Evolutionary conservation across 2,797 vertebrate genomes (phyloP).

Genomic region (Carduelis carduelis): DNA sequence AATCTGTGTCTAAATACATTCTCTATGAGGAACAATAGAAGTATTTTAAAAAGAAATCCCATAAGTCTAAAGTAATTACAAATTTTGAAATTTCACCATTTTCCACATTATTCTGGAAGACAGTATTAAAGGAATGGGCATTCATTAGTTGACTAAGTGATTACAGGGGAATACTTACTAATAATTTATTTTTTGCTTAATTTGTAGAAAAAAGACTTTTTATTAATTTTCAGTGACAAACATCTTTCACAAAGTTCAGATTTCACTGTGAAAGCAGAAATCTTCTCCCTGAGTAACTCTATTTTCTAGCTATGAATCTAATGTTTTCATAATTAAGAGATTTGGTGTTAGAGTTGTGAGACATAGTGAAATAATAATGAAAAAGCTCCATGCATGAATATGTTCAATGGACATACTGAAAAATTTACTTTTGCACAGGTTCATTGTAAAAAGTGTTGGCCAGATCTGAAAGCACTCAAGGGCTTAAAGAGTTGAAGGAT

Average conservation of each 20-base stretch:
- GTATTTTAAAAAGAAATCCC: not conserved
- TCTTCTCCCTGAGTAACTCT: not conserved
- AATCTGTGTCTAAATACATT: not conserved
- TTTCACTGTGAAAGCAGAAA: not conserved
- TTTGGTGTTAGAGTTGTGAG: not conserved
- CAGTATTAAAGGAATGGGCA: not conserved
- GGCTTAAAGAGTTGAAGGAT: not conserved
- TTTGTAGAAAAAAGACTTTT: not conserved
- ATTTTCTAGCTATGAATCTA: not conserved
- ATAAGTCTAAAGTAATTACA: not conserved
- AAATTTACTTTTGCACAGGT: not conserved
- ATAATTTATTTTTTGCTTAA: not conserved
- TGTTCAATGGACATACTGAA: not conserved
- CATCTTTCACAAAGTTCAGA: not conserved
- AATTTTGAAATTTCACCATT: not conserved
- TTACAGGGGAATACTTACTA: not conserved
- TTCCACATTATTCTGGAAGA: not conserved
- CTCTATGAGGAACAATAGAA: not conserved
- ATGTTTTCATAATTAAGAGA: not conserved
- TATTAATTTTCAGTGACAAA: not conserved
- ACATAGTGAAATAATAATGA: not conserved
- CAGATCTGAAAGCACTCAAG: not conserved
- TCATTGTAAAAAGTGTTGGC: not conserved
- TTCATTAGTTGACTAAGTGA: not conserved
- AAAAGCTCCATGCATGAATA: not conserved